A percentile compares a stretch with the other conserved stretches of the same genome.
Conservation (phyloP, 2,888 invertebrate species). For the Drosophila neutralis region DNA sequence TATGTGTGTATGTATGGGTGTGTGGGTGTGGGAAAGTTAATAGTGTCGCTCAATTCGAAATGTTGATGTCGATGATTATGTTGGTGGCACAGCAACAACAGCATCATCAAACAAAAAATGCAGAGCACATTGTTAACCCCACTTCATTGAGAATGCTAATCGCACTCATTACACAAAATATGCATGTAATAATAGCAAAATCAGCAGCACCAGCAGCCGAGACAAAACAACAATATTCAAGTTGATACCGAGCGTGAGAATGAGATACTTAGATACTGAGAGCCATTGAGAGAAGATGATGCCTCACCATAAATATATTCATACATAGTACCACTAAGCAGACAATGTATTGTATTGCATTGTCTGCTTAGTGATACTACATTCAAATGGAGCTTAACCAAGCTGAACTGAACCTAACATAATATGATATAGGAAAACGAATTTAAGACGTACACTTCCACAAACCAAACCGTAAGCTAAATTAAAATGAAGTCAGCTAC, state of each 20-base stretch:
- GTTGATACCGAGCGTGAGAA: constrained; percentile 35
- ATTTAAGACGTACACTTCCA: background rate
- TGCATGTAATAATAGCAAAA: constrained; percentile 79
- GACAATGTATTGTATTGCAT: too few relatives aligned
- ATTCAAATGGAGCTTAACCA: constrained; percentile 14
- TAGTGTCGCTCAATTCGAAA: constrained; percentile 74
- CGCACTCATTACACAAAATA: constrained; percentile 80
- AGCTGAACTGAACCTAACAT: background rate
- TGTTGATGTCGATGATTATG: constrained; percentile 75
- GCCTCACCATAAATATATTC: background rate
- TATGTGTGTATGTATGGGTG: background rate
- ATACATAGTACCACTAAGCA: background rate
- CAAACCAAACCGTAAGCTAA: background rate
- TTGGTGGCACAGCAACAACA: constrained; percentile 60
- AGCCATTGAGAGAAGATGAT: constrained; percentile 7
- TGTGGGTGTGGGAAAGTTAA: constrained; percentile 41
- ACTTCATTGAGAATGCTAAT: constrained; percentile 80
- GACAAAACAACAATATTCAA: constrained; percentile 15
- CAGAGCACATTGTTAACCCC: constrained; percentile 78
- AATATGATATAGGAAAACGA: background rate
- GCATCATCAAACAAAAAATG: constrained; percentile 57
- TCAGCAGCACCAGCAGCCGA: constrained; percentile 45
- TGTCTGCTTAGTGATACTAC: background rate
- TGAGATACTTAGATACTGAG: constrained; percentile 25
- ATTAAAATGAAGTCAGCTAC: background rate